These are phyloP conservation scores for Crotophaga sulcirostris DNA, from an alignment of 2,113 vertebrate species.

Conservation along the genomic window DNA sequence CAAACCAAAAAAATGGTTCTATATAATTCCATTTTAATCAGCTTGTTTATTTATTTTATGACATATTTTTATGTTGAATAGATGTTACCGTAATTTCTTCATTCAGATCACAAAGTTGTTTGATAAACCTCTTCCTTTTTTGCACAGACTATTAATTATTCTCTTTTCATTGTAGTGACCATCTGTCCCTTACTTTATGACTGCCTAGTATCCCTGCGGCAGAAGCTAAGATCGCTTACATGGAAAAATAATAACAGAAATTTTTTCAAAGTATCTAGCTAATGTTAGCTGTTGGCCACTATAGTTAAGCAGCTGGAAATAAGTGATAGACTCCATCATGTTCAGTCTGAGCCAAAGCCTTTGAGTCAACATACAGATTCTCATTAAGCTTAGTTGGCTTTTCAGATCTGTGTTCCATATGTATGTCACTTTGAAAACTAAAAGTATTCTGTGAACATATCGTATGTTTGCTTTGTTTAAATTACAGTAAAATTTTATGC, in stretches of 20 bases:
- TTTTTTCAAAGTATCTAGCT: neutral
- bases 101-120: neutral
- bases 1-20: neutral
- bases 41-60: neutral
- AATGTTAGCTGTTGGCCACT: neutral
- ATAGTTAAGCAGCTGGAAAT: neutral
- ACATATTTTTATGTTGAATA: neutral
- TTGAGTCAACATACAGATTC: neutral
- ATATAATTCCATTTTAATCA: neutral
- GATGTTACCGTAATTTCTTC: neutral
- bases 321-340: neutral
- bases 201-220: neutral
- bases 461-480: neutral
- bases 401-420: slow-evolving; percentile 5
- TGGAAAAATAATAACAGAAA: slow-evolving; percentile 7
- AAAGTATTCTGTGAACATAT: neutral
- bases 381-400: neutral
- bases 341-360: neutral
- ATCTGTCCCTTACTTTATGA: neutral
- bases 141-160: neutral
- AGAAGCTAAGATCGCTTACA: neutral
- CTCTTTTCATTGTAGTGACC: neutral
- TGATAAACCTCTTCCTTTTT: neutral
- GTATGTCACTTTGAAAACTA: neutral
- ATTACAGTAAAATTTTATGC: neutral